Base-by-base conservation (phyloP, 2,888 invertebrate species). In the Germaria angustata region DNA sequence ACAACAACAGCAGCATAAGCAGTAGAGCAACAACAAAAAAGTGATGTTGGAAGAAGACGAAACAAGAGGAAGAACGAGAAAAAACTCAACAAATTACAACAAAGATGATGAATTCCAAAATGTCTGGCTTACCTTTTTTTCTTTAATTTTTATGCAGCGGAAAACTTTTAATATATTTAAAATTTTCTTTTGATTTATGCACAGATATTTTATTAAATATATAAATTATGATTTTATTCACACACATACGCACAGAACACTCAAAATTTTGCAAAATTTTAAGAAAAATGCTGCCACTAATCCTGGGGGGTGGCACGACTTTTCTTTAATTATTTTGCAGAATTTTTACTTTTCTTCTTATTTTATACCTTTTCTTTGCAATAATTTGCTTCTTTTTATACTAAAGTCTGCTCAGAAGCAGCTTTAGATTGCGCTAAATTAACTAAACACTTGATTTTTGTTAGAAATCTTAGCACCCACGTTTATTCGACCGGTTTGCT, bases 401-500 rank as follows among this genome's bases (percentile, higher is more conserved):
- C 36, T 68, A 73, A 68, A 80, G 55, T 59, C 80, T 80, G 71
- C 75, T 63, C 22, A 55, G 53, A 32, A 36, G 49, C 72, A 76
- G 71, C 80, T 71, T 61, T 71, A 53, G 34, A 24, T 75, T 51
- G 32, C 9, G 41, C 22, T 73, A 63, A 41, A 53, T 53, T 53
- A 51, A 65, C 53, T 53, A 20, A 79, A 57, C 79, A 72, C 79
- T 79, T 57, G 65, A 51, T 59, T 73, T 72, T 46, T 46, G 24
- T 57, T 53, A 2, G 3, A 24, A 2, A 59, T 22, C 53, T 44
- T 2, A 55, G 66, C 79, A 80, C 79, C 72, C 79, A 80, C 79
- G 72, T 73, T 80, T 66, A 66, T 59, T 66, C 79, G 79, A 84
- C 87, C 92, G 90, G 93, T 93, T 81, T 76, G 94, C 94, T 3